Evolutionary conservation across 1,140 invertebrate species (phyloP).

Genomic region (Heliconius hewitsoni): DNA sequence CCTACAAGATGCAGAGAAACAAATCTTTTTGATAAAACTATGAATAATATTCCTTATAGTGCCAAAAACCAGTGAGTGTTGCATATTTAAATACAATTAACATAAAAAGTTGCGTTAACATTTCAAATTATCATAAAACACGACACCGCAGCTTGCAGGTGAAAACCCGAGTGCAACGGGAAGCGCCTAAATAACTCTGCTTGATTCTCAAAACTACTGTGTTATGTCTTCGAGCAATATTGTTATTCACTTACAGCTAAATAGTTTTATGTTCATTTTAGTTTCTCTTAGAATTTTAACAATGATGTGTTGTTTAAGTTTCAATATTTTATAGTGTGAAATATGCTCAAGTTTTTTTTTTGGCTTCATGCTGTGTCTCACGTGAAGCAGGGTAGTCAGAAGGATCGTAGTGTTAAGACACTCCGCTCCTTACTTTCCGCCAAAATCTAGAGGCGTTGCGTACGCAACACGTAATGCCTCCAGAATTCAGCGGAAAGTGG

Average conservation of each 20-base stretch:
- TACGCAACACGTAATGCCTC: too few relatives aligned
- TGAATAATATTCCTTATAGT: not conserved
- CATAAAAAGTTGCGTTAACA: not conserved
- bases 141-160: conserved; percentile 19
- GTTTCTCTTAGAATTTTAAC: conserved; percentile 2
- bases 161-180: conserved; percentile 22
- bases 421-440: not conserved
- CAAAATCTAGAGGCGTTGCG: too few relatives aligned
- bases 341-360: not conserved
- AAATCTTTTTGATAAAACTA: not conserved
- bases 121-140: conserved; percentile 24
- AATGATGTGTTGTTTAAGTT: conserved; percentile 3
- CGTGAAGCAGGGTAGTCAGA: not conserved
- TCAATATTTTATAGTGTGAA: not conserved
- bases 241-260: conserved; percentile 29
- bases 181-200: conserved; percentile 30
- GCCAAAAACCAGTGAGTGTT: not conserved
- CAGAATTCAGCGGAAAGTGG: too few relatives aligned
- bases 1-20: not conserved
- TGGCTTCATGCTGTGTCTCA: too few relatives aligned
- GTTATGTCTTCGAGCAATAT: conserved; percentile 31
- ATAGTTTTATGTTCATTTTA: not conserved
- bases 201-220: conserved; percentile 23
- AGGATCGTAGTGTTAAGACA: not conserved
- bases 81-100: not conserved